These are phyloP conservation scores for Coelinius sp. DNA, from an alignment of 2,888 invertebrate species.

Conservation along the genomic window DNA sequence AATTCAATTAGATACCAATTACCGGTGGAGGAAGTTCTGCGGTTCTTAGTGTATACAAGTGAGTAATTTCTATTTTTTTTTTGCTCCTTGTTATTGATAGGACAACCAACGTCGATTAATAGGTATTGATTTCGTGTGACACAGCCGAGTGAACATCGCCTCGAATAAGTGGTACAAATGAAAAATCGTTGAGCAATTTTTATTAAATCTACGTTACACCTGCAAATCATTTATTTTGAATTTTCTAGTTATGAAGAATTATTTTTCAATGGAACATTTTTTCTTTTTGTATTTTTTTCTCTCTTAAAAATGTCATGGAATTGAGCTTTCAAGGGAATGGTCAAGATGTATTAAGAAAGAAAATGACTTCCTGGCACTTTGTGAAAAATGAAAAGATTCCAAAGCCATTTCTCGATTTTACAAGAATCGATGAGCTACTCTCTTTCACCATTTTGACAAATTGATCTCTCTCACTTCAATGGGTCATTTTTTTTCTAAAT, in stretches of 20 bases:
- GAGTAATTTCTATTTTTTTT: not conserved
- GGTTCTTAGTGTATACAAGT: not conserved
- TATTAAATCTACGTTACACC: not conserved
- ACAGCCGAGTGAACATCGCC: not conserved
- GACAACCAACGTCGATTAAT: slow-evolving; percentile 12
- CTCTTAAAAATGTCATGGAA: not conserved
- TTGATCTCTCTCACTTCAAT: not conserved
- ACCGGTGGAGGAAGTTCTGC: not conserved
- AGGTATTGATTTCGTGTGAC: not conserved
- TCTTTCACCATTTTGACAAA: not conserved
- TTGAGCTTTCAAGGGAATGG: not conserved
- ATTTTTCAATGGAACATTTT: no score
- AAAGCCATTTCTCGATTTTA: not conserved
- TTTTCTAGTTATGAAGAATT: not conserved
- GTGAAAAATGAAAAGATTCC: not conserved
- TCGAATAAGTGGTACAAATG: not conserved
- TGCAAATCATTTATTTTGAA: not conserved
- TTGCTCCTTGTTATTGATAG: slow-evolving; percentile 4
- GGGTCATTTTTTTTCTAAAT: no score
- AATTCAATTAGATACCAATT: not conserved
- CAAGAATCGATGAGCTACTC: not conserved
- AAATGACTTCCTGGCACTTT: not conserved
- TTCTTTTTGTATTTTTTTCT: no score
- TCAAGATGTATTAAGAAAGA: no score
- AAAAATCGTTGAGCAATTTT: not conserved